Conservation (phyloP, 2,888 invertebrate species). For the Scelioninae gen. 1 region DNA sequence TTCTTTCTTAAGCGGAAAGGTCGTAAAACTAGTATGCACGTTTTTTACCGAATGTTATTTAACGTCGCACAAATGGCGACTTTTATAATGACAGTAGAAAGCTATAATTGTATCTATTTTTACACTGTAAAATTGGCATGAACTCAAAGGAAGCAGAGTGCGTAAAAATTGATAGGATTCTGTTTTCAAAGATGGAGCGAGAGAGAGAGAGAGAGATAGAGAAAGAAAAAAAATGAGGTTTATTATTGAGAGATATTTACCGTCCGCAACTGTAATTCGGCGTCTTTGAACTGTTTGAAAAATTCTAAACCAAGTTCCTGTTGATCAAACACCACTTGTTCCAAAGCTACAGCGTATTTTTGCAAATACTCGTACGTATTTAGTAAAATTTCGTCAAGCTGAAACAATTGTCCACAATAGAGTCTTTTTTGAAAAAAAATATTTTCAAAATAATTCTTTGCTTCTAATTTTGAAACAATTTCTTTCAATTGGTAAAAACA, state of each 20-base stretch:
- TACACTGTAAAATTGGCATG: conserved; percentile 66
- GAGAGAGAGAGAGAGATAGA: conserved; percentile 10
- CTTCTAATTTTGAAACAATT: not conserved
- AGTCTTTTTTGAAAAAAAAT: too few species aligned
- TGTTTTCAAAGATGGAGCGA: conserved; percentile 50
- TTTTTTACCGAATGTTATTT: conserved; percentile 71
- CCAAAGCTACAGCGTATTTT: conserved; percentile 89
- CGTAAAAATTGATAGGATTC: conserved; percentile 67
- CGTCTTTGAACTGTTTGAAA: conserved; percentile 86
- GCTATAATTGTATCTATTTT: conserved; percentile 69
- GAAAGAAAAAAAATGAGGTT: conserved; percentile 58
- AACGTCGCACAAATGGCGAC: conserved; percentile 64
- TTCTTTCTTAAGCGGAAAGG: conserved; percentile 73
- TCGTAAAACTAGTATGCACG: conserved; percentile 76
- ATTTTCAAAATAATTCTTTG: too few species aligned
- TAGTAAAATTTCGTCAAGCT: conserved; percentile 86
- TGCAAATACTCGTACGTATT: conserved; percentile 89
- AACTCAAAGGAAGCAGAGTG: conserved; percentile 61
- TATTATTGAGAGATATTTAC: conserved; percentile 80
- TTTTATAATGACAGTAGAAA: conserved; percentile 72
- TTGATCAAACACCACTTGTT: conserved; percentile 88
- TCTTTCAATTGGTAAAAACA: not conserved
- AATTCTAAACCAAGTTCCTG: conserved; percentile 85
- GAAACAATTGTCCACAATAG: conserved; percentile 71
- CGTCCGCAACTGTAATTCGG: conserved; percentile 87